These are phyloP conservation scores for Odontamblyopus rebecca DNA, from an alignment of 2,797 vertebrate species.

Conservation along the genomic window DNA sequence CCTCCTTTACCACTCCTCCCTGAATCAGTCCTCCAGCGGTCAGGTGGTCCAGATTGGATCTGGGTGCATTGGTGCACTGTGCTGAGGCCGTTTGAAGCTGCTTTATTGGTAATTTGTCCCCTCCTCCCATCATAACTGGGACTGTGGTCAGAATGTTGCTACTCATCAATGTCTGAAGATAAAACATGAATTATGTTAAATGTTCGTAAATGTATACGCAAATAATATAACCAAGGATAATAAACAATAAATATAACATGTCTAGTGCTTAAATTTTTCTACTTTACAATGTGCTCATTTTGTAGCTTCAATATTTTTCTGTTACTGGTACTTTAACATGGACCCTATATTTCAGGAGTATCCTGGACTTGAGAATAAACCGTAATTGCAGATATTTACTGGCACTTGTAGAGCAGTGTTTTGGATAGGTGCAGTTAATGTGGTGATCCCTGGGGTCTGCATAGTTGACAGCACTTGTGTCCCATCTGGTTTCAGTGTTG, in stretches of 20 bases:
- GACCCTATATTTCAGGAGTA: not conserved
- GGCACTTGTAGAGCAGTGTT: constrained; percentile 90
- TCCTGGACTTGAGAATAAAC: not conserved
- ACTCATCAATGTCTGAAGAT: constrained; percentile 87
- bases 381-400: constrained; percentile 40
- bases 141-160: constrained; percentile 94
- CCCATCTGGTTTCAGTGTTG: constrained; percentile 91
- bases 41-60: constrained; percentile 49
- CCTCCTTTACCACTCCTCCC: constrained; percentile 86
- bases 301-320: not conserved
- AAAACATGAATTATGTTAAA: not conserved
- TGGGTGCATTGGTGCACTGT: constrained; percentile 28
- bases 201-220: too few relatives aligned
- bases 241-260: not conserved
- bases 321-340: not conserved
- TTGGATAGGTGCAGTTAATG: constrained; percentile 89
- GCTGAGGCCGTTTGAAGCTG: constrained; percentile 81
- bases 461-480: constrained; percentile 91
- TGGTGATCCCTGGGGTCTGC: constrained; percentile 91
- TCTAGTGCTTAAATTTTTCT: too few relatives aligned
- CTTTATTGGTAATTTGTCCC: constrained; percentile 95
- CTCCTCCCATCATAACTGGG: constrained; percentile 90
- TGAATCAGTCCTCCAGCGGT: constrained; percentile 44
- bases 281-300: not conserved
- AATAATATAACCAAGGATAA: not conserved